phyloP scores from a whole-genome alignment of 2,888 invertebrate species.

The Furcula furcula region DNA sequence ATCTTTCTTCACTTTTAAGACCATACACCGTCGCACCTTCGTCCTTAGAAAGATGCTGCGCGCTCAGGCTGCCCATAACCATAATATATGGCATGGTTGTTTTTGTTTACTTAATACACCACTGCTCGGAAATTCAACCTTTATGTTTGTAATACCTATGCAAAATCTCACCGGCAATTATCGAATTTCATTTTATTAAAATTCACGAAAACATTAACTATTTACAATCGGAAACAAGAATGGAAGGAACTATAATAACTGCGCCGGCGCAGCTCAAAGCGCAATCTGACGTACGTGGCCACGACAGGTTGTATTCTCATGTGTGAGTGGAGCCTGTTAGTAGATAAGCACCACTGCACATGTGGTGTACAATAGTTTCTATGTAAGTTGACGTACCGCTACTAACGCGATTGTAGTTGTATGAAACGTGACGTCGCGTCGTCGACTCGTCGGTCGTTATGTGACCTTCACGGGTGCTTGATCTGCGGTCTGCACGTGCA shows the following conservation, averaged over 20 bases:
- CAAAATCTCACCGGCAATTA: slow-evolving; percentile 44
- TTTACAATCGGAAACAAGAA: slow-evolving; percentile 15
- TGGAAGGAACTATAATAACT: slow-evolving; percentile 39
- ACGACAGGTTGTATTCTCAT: slow-evolving; percentile 50
- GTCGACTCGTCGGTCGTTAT: slow-evolving; percentile 45
- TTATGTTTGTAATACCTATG: slow-evolving; percentile 3
- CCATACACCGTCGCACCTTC: slow-evolving; percentile 75
- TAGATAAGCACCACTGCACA: slow-evolving; percentile 49
- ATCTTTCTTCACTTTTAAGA: slow-evolving; percentile 71
- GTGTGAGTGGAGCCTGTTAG: slow-evolving; percentile 66
- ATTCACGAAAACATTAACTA: slow-evolving; percentile 8
- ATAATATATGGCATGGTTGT: slow-evolving; percentile 74
- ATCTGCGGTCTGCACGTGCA: slow-evolving; percentile 48
- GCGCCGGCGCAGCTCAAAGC: slow-evolving; percentile 36
- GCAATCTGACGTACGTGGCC: slow-evolving; percentile 25
- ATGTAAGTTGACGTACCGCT: slow-evolving; percentile 32
- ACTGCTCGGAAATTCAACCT: slow-evolving; percentile 6
- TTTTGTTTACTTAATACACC: slow-evolving; percentile 20
- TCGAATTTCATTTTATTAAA: slow-evolving; percentile 46
- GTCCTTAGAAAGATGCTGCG: slow-evolving; percentile 69
- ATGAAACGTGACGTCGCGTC: slow-evolving; percentile 54
- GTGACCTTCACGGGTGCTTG: slow-evolving; percentile 71
- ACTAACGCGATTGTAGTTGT: slow-evolving; percentile 38
- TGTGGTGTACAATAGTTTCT: slow-evolving; percentile 37
- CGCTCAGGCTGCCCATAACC: slow-evolving; percentile 74